These are phyloP conservation scores for Fissipunctia ypsillon DNA, from an alignment of 2,888 invertebrate species.

Conservation along the genomic window DNA sequence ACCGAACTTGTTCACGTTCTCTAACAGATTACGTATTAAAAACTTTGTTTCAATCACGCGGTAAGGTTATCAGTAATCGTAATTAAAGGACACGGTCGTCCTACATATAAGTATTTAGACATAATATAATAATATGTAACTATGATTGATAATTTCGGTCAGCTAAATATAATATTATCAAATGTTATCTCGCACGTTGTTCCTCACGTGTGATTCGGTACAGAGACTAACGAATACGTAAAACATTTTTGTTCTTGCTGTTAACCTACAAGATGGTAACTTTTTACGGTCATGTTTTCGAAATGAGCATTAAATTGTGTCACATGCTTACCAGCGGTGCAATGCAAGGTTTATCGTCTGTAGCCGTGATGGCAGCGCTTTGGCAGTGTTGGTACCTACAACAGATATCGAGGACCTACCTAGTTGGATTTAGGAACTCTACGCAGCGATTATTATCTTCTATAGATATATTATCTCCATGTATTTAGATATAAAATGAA, in stretches of 20 bases:
- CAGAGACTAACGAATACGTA: slow-evolving; percentile 11
- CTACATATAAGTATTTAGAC: slow-evolving; percentile 1
- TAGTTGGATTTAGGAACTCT: slow-evolving; percentile 10
- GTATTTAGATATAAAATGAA: not conserved
- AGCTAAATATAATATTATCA: slow-evolving; percentile 41
- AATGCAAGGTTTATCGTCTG: slow-evolving; percentile 5
- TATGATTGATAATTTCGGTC: slow-evolving; percentile 37
- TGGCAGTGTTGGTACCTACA: too few species aligned
- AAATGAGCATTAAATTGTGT: slow-evolving; percentile 29
- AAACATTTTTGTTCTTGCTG: slow-evolving; percentile 14
- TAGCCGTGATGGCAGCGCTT: not conserved
- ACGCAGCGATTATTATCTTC: slow-evolving; percentile 7
- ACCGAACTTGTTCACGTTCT: slow-evolving; percentile 16
- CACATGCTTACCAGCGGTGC: slow-evolving; percentile 18
- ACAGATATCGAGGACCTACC: too few species aligned
- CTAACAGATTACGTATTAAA: slow-evolving; percentile 16
- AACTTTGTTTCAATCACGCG: slow-evolving; percentile 29
- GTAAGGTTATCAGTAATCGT: slow-evolving; percentile 26
- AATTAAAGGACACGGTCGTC: slow-evolving; percentile 46
- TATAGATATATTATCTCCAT: slow-evolving; percentile 10
- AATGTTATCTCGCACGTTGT: slow-evolving; percentile 55
- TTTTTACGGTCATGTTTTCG: slow-evolving; percentile 27
- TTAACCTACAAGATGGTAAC: slow-evolving; percentile 29
- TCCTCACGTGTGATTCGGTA: slow-evolving; percentile 40
- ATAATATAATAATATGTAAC: slow-evolving; percentile 3